Conservation (phyloP, 2,797 vertebrate genomes). For the Fringilla coelebs region DNA sequence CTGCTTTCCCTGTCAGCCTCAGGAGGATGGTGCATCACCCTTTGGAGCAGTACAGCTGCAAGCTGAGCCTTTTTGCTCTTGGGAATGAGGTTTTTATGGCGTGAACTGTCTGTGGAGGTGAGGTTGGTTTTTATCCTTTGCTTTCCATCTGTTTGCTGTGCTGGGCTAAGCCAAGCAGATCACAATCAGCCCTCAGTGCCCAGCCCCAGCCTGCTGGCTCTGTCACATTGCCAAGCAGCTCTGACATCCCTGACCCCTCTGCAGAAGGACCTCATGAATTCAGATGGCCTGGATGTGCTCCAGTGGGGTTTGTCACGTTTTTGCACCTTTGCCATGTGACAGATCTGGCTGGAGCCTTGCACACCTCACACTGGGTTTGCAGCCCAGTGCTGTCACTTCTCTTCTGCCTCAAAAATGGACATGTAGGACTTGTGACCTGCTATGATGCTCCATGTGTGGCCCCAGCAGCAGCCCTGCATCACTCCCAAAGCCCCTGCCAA, state of each 20-base stretch:
- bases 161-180: neutral
- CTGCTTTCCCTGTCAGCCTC: neutral
- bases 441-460: neutral
- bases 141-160: neutral
- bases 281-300: neutral
- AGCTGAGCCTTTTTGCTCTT: neutral
- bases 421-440: accelerated
- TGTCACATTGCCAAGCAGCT: neutral
- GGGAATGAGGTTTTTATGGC: neutral
- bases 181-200: neutral
- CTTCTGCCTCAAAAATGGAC: neutral
- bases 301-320: neutral
- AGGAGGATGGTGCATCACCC: neutral
- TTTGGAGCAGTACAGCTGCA: neutral
- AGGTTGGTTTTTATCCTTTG: neutral
- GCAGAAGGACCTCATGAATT: neutral
- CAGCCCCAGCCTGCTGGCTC: neutral
- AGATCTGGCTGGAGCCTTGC: neutral
- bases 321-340: neutral
- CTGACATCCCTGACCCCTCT: neutral
- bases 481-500: neutral
- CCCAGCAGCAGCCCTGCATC: neutral
- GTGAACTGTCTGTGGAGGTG: neutral
- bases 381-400: neutral
- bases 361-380: accelerated